These are phyloP conservation scores for Hippolais icterina DNA, from an alignment of 2,113 vertebrate genomes.

Conservation along the genomic window DNA sequence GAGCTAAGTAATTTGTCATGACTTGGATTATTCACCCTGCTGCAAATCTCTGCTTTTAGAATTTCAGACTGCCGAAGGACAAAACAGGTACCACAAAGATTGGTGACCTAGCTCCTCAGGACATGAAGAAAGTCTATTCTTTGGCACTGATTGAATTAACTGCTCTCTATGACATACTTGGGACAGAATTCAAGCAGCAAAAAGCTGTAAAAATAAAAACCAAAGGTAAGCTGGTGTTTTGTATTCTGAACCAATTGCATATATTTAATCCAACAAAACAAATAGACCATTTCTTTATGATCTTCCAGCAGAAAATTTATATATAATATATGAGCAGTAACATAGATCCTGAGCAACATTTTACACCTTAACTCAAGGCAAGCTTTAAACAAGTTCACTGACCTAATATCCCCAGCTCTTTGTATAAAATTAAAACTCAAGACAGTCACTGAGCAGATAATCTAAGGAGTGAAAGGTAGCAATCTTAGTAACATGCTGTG, in stretches of 20 bases:
- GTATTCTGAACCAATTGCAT: not conserved
- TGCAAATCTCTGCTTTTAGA: slow-evolving; percentile 73
- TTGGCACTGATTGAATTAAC: slow-evolving; percentile 92
- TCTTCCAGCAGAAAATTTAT: not conserved
- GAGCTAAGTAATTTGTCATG: not conserved
- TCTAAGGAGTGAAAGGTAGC: not conserved
- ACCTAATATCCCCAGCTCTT: not conserved
- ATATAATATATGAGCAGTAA: not conserved
- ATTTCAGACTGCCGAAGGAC: slow-evolving; percentile 87
- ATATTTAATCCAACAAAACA: not conserved
- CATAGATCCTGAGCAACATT: not conserved
- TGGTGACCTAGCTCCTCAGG: slow-evolving; percentile 88
- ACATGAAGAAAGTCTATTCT: slow-evolving; percentile 92
- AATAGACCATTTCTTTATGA: not conserved
- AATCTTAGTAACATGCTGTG: not conserved
- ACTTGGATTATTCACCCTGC: not conserved
- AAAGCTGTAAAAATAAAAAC: slow-evolving; percentile 89
- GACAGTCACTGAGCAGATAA: not conserved
- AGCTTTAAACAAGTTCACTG: not conserved
- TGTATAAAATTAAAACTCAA: not conserved
- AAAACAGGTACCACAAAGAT: slow-evolving; percentile 93
- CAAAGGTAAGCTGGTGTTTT: slow-evolving; percentile 79
- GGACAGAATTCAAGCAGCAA: slow-evolving; percentile 87
- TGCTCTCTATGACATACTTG: slow-evolving; percentile 87
- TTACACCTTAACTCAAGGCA: not conserved